These are phyloP conservation scores for Eristalis intricaria DNA, from an alignment of 2,888 invertebrate genomes.

Conservation along the genomic window DNA sequence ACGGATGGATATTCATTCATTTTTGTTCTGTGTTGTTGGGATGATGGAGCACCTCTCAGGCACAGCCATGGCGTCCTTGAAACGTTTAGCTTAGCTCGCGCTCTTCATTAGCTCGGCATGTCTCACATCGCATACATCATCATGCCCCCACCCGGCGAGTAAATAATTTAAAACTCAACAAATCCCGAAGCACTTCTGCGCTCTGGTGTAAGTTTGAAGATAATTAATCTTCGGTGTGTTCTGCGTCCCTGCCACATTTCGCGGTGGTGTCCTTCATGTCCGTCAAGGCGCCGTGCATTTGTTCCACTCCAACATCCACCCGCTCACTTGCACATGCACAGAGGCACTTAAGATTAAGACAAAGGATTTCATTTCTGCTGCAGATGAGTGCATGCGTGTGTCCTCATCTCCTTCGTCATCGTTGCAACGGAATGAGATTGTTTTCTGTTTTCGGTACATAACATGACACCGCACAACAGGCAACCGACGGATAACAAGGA, in stretches of 20 bases:
- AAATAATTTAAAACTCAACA: slow-evolving; percentile 6
- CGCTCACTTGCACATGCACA: neutral
- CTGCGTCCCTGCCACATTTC: no score
- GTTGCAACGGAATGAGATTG: neutral
- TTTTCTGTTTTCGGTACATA: neutral
- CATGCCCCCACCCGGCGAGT: neutral
- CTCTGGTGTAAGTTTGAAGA: neutral
- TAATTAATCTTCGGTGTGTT: neutral
- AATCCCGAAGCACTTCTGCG: neutral
- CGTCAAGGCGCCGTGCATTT: neutral
- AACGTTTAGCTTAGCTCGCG: neutral
- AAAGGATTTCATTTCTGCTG: neutral
- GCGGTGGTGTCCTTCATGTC: neutral
- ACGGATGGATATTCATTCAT: neutral
- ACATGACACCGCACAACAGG: slow-evolving; percentile 26
- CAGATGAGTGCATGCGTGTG: neutral
- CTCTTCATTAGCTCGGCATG: neutral
- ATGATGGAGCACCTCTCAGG: slow-evolving; percentile 1
- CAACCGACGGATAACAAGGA: slow-evolving; percentile 8
- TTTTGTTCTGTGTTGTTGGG: neutral
- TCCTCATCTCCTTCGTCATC: slow-evolving; percentile 13
- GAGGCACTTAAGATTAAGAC: slow-evolving; percentile 16
- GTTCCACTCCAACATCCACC: neutral
- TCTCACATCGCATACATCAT: neutral
- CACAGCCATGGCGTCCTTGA: neutral